Base-by-base conservation (phyloP, 2,797 vertebrate species). In the Poeciliopsis gracilis region DNA sequence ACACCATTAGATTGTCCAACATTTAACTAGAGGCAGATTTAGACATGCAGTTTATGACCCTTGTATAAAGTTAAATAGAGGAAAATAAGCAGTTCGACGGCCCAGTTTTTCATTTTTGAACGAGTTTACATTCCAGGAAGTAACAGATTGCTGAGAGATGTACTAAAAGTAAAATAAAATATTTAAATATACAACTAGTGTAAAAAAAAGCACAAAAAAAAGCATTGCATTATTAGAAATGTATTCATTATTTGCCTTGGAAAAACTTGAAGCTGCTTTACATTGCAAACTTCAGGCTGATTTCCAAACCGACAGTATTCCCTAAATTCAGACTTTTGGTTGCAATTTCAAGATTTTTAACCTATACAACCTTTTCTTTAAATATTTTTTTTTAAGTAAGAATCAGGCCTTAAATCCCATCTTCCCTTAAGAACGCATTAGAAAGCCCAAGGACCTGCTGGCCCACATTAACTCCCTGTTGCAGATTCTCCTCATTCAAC, bases 401-500 rank as follows among this genome's bases (percentile, higher is more conserved):
- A 1, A 33, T 41, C 33, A 18, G 8, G 15, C 8, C 63, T 23
- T 30, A 82, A 63, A 76, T 79, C 41, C 49, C 49, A 61, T 82
- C 13, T 69, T 78, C 25, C 45, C 28, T 33, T 59, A 25, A 53
- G 67, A 73, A 79, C 61, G 67, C 77, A 73, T 76, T 41, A 76
- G 61, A 43, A 36, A 80, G 79, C 59, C 36, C 33, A 61, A 88
- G 76, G 77, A 88, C 59, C 83, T 78, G 73, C 18, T 73, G 85
- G 81, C 67, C 76, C 82, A 78, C 75, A 72, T 76, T 23, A 82
- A 80, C 82, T 83, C 80, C 47, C 80, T 71, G 84, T 49, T 82
- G 55, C 72, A 86, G 71, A 81, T 84, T 86, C 81, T 82, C 85
- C 75, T 30, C 67, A 75, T 72, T 67, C 79, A 73, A 75, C 76